Base-by-base conservation (phyloP, 1,140 invertebrate species). In the Ceratosolen solmsi region DNA sequence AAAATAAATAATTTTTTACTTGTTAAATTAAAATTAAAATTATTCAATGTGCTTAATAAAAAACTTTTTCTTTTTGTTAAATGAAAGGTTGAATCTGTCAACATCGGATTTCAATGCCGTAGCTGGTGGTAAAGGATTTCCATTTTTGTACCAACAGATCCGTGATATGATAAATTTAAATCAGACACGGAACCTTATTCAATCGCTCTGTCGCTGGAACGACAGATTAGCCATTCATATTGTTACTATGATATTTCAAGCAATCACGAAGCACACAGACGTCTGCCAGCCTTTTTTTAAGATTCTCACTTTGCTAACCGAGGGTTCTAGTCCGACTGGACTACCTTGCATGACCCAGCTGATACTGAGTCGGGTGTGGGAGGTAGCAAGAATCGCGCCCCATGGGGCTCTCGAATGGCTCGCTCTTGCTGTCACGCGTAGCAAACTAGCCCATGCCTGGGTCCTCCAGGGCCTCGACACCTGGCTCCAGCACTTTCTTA, bases 71-170 rank as follows among this genome's bases (percentile, higher is more conserved):
- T n/a, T n/a, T n/a, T n/a, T n/a, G n/a, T n/a, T n/a, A n/a, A n/a
- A n/a, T n/a, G n/a, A n/a, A n/a, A 93, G 94, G 80, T 91, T 98
- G 9, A 93, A 95, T n/a, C 89, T 98, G 8, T 95, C 94, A 4
- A 93, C 95, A 3, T 94, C 94, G 79, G 97, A 98, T 90, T 95
- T 96, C 38, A 95, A 94, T 85, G 95, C 96, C 5, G 94, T 98
- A 36, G 94, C 97, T 49, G 96, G 96, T 71, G 96, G 96, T 63
- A 98, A 98, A 92, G 96, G 96, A 15, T 98, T 98, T 90, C 96
- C 96, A 49, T 99, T 99, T 91, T 91, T 99, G 30, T 97, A 97
- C 89, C 97, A 98, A 90, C 97, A 98, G 93, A 98, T 98, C 70
- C 95, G 96, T 84, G 98, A 99, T 89, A 96, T 95, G 85, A 96